phyloP scores from a whole-genome alignment of 1,140 invertebrate genomes.

The Metaphire vulgaris region DNA sequence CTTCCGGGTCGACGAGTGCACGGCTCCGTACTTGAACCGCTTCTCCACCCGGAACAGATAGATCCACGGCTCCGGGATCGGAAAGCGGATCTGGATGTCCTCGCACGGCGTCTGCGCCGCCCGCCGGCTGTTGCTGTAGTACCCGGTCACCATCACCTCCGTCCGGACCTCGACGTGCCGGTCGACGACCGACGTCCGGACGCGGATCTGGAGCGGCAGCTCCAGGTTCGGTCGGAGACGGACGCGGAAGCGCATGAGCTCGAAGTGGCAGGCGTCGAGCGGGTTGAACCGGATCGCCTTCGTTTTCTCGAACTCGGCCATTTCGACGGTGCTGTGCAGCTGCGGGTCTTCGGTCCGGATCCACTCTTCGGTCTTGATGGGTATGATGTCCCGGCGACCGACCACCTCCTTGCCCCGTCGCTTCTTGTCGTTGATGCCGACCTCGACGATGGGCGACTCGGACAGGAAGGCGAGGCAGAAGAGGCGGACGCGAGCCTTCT shows the following conservation, averaged over 20 bases:
- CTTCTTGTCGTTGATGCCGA: conserved; percentile 93
- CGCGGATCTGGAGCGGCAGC: conserved; percentile 85
- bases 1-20: conserved; percentile 87
- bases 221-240: conserved; percentile 92
- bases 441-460: conserved; percentile 75
- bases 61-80: conserved; percentile 97
- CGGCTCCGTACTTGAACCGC: conserved; percentile 96
- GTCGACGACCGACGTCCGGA: conserved; percentile 44
- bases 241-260: conserved; percentile 88
- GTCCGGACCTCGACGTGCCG: conserved; percentile 77
- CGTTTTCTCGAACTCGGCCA: conserved; percentile 80
- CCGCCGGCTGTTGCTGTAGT: conserved; percentile 86
- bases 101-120: conserved; percentile 69
- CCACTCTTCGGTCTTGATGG: conserved; percentile 98
- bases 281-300: conserved; percentile 94
- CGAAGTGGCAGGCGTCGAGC: conserved; percentile 87
- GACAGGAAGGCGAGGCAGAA: conserved; percentile 88
- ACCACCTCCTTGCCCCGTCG: conserved; percentile 97
- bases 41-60: conserved; percentile 98
- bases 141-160: conserved; percentile 92
- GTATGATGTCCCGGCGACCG: conserved; percentile 96
- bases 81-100: conserved; percentile 92
- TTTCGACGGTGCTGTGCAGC: conserved; percentile 88
- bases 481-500: conserved; percentile 86
- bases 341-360: conserved; percentile 89